Base-by-base conservation (phyloP, 2,888 invertebrate species). In the Ephialtes manifestator region DNA sequence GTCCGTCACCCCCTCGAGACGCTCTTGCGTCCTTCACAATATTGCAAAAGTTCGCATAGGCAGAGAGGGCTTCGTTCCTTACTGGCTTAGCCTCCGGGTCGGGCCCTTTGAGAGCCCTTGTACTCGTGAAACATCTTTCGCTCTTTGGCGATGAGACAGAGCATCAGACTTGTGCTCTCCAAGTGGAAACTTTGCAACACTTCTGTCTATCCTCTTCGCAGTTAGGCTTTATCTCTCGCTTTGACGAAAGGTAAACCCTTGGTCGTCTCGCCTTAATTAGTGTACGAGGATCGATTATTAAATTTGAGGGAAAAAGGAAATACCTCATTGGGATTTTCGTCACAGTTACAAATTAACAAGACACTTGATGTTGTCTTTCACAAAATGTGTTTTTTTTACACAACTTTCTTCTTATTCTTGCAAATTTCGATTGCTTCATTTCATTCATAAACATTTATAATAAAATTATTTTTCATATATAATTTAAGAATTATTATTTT, bases 81-180 rank as follows among this genome's bases (percentile, higher is more conserved):
- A 20, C 75, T 71, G 58, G 48, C 18, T 80, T 46, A n/a, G 77
- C 68, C 68, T 63, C 81, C 67, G 68, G 43, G 67, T 65, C 48
- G 76, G 60, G 74, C 81, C 78, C 85, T 85, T 85, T 85, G 85
- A 85, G 85, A 79, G 85, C 82, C 75, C 85, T 85, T 82, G 74
- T 71, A 71, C 74, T 82, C 51, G 74, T 78, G 78, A 79, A 84
- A 65, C 75, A 75, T 79, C 85, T 85, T 85, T 75, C 63, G 70
- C 60, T 58, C 72, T 63, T 53, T 39, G 63, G 74, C 55, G 46
- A 65, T 55, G 78, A 63, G 77, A 72, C 72, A 18, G 72, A 71
- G 58, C 43, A 18, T 43, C 65, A 18, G 39, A 2, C 43, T 43
- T 67, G 3, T 18, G 67, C 15, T 55, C 20, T 8, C 18, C 20